Evolutionary conservation across 2,888 invertebrate genomes (phyloP), one percentile per base, ranked within the genome.

Genomic region (Eudemis profundana): DNA sequence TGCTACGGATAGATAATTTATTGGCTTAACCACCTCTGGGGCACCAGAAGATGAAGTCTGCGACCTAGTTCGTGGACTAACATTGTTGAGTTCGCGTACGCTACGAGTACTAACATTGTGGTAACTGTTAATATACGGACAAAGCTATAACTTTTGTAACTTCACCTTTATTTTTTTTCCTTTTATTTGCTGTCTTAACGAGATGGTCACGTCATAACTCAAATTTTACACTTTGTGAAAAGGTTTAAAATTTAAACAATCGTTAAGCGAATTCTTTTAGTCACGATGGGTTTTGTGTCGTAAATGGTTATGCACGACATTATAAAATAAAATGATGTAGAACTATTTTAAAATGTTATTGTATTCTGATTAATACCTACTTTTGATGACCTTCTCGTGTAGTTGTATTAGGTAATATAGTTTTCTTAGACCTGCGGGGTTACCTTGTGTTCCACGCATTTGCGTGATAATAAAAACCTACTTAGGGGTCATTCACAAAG

Each of bases 11-110:
- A 80, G 54, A 47, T 64, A 64, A 60, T 64, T 60, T 64, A 64
- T 54, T 53, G 33, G 70, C 72, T 72, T 72, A 76, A 68, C 73
- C 70, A 75, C 74, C 74, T 76, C 74, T 68, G 78, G 75, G 76
- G 72, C 71, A 72, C 77, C 74, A 68, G 71, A 68, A 75, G 74
- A 77, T 74, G 78, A 78, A 64, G 61, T 63, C 61, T 36, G 71
- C 77, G 79, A 74, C 80, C 83, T 74, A 82, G 72, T 77, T 81
- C 69, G 63, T 23, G 29, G 54, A 49, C 36, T 53, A 49, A 66
- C 42, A 44, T 68, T 54, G 69, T 67, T 69, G 75, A 69, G 38
- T 42, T 56, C 17, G 72, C 73, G 69, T 73, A 72, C 75, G 71
- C 70, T 65, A n/a, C 69, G 70, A 56, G 71, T 70, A 69, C 69